Conservation (phyloP, 2,113 vertebrate genomes). For the Edolisoma coerulescens region DNA sequence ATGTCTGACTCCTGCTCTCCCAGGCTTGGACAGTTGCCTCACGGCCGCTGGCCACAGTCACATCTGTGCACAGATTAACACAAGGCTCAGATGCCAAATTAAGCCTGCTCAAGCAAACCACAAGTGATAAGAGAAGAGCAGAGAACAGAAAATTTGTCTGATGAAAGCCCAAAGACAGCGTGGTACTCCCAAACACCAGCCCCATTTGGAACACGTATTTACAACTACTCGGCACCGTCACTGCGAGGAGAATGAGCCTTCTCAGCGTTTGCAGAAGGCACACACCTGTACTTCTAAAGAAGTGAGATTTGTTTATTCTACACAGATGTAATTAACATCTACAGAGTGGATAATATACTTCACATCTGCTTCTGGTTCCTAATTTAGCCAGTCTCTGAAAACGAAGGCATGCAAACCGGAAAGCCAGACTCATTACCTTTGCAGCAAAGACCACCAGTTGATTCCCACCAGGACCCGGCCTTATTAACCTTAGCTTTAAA, state of each 20-base stretch:
- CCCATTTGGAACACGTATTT: rapidly evolving
- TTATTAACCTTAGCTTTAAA: conserved; percentile 63
- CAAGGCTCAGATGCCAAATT: not conserved
- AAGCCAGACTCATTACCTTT: conserved; percentile 37
- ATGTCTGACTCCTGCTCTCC: too few species aligned
- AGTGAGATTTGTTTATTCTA: not conserved
- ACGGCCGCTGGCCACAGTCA: not conserved
- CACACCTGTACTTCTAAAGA: not conserved
- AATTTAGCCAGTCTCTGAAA: not conserved
- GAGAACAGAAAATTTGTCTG: not conserved
- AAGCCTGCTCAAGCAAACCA: not conserved
- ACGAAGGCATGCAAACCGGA: not conserved
- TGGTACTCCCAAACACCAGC: not conserved
- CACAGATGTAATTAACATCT: not conserved
- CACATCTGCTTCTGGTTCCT: not conserved
- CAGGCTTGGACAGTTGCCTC: not conserved
- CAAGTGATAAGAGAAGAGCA: not conserved
- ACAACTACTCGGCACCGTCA: not conserved
- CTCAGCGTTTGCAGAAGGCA: not conserved
- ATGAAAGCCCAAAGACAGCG: not conserved
- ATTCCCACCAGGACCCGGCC: conserved; percentile 39
- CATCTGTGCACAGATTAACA: not conserved
- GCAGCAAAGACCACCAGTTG: conserved; percentile 22
- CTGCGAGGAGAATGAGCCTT: not conserved
- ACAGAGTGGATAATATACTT: not conserved